These are phyloP conservation scores for Cairina moschata DNA, from an alignment of 2,113 vertebrate species.

Conservation along the genomic window DNA sequence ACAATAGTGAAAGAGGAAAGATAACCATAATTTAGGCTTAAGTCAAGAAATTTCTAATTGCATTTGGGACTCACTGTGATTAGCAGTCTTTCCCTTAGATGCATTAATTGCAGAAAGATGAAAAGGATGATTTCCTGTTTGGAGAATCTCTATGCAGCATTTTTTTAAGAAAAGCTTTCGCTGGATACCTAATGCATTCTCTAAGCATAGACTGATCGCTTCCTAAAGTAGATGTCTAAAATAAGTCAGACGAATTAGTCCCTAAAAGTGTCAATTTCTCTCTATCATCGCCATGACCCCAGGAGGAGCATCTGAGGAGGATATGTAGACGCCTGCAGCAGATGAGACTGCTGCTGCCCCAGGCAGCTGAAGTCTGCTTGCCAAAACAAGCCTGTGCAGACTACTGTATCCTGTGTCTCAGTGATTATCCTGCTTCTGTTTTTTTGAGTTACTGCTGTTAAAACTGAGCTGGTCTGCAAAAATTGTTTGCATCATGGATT, in stretches of 20 bases:
- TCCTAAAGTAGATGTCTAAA: slow-evolving; percentile 1
- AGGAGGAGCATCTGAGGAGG: not conserved
- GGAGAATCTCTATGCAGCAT: not conserved
- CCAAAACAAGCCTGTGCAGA: not conserved
- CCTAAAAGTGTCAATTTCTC: not conserved
- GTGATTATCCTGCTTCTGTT: not conserved
- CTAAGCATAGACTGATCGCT: not conserved
- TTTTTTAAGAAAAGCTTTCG: not conserved
- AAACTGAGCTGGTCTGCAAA: not conserved
- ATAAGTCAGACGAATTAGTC: not conserved
- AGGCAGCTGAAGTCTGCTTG: not conserved
- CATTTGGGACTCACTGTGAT: not conserved
- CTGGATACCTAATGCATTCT: not conserved
- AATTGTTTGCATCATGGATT: not conserved
- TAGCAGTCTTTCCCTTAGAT: not conserved
- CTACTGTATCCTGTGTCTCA: not conserved
- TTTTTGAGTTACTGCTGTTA: not conserved
- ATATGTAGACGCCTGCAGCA: not conserved
- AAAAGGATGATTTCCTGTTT: not conserved
- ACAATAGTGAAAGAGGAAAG: not conserved
- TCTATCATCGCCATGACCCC: not conserved
- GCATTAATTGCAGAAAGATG: accelerated
- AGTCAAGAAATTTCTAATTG: not conserved
- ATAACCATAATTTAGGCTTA: not conserved
- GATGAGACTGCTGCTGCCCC: not conserved